Percentiles rank a stretch among this genome's conserved stretches.
Conservation (phyloP, 1,140 invertebrate species). For the Linepithema humile region DNA sequence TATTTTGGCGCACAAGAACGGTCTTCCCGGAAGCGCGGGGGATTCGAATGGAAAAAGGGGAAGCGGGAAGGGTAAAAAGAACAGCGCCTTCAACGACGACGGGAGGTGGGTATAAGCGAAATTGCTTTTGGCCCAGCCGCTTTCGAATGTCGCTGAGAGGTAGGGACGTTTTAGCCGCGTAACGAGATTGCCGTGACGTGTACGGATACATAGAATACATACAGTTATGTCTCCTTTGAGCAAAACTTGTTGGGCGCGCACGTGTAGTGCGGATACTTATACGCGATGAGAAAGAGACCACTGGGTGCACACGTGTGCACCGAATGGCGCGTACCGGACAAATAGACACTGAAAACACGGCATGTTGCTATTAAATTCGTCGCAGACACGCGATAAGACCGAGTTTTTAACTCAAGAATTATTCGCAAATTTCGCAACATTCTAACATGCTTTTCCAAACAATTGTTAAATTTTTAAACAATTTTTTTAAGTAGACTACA, state of each 20-base stretch:
- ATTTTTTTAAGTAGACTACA: background rate
- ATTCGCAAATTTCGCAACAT: background rate
- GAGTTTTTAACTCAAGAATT: too few species aligned
- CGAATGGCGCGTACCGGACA: background rate
- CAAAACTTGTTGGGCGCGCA: background rate
- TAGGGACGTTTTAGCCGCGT: slow-evolving; percentile 43
- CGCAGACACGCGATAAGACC: too few species aligned
- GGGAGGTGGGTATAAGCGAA: slow-evolving; percentile 54
- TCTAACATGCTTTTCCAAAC: background rate
- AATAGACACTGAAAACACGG: slow-evolving; percentile 4
- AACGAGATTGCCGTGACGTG: slow-evolving; percentile 61
- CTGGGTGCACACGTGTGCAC: background rate
- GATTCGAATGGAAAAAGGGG: background rate
- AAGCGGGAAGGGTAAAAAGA: slow-evolving; percentile 14
- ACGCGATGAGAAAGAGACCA: background rate
- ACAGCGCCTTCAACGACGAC: background rate
- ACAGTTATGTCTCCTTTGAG: slow-evolving; percentile 58
- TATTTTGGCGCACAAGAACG: slow-evolving; percentile 25
- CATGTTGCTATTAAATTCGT: too few species aligned
- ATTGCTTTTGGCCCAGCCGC: slow-evolving; percentile 62
- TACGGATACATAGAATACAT: background rate
- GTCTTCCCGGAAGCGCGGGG: background rate
- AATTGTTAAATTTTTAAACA: background rate
- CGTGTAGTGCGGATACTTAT: background rate
- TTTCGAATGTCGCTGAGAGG: slow-evolving; percentile 50